Conservation (phyloP, 2,113 vertebrate species). For the Cephalopholis sonnerati region DNA sequence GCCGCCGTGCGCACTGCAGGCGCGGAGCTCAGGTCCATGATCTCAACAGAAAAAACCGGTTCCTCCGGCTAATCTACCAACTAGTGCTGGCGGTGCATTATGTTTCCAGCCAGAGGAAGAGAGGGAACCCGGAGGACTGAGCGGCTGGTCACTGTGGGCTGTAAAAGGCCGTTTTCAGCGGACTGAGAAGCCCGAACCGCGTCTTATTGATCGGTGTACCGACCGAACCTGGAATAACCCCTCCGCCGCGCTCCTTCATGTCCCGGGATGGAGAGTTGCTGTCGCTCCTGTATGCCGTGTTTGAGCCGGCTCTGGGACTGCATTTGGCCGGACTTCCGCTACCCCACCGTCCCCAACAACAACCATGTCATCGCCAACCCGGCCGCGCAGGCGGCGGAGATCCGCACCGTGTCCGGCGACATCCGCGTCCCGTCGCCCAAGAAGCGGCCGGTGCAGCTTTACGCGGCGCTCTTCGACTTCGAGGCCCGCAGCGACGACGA, state of each 20-base stretch:
- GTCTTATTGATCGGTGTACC: background rate
- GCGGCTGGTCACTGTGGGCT: constrained; percentile 62
- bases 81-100: constrained; percentile 53
- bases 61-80: constrained; percentile 77
- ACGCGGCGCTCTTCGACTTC: constrained; percentile 89
- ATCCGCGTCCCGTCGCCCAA: constrained; percentile 81
- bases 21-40: constrained; percentile 57
- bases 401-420: constrained; percentile 82
- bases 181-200: constrained; percentile 11
- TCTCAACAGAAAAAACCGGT: constrained; percentile 80
- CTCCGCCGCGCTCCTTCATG: constrained; percentile 40
- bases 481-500: constrained; percentile 88
- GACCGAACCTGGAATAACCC: background rate
- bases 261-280: constrained; percentile 90
- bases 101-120: constrained; percentile 49
- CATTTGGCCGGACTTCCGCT: constrained; percentile 86
- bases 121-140: constrained; percentile 13
- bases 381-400: constrained; percentile 62
- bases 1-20: constrained; percentile 51
- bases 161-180: constrained; percentile 61
- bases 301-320: constrained; percentile 89
- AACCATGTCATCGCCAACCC: constrained; percentile 74
- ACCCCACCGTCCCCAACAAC: constrained; percentile 64
- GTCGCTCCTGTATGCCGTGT: constrained; percentile 88
- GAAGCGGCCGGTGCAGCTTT: constrained; percentile 83